These are phyloP conservation scores for Amitus sp. DNA, from an alignment of 2,888 invertebrate genomes.

Conservation along the genomic window DNA sequence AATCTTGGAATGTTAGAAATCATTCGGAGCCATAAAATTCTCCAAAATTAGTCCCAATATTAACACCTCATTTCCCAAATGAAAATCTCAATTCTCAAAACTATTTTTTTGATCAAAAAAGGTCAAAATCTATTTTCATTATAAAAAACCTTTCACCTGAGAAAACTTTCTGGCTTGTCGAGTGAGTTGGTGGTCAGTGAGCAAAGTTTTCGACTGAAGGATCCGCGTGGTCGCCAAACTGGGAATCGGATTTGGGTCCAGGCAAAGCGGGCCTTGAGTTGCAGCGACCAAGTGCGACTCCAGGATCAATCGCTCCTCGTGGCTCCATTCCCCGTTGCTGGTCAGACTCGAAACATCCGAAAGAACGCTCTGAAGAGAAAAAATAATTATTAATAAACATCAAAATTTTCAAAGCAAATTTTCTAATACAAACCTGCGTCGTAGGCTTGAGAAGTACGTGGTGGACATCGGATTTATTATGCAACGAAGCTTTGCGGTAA, in stretches of 20 bases:
- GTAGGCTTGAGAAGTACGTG: slow-evolving; percentile 89
- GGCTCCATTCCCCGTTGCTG: slow-evolving; percentile 71
- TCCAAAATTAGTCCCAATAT: too few species aligned
- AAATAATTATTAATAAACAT: not conserved
- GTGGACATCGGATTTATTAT: slow-evolving; percentile 82
- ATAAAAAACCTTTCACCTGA: slow-evolving; percentile 69
- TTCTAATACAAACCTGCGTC: slow-evolving; percentile 74
- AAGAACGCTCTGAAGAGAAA: slow-evolving; percentile 56
- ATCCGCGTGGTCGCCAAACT: slow-evolving; percentile 80
- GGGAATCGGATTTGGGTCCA: slow-evolving; percentile 88
- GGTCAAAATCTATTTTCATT: too few species aligned
- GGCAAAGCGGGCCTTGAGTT: slow-evolving; percentile 86
- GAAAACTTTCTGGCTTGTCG: slow-evolving; percentile 82
- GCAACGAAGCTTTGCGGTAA: slow-evolving; percentile 83
- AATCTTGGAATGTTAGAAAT: too few species aligned
- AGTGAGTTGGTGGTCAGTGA: slow-evolving; percentile 79
- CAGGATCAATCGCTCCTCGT: slow-evolving; percentile 79
- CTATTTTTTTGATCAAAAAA: too few species aligned
- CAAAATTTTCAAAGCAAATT: not conserved
- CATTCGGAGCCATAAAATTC: too few species aligned
- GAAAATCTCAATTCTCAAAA: too few species aligned
- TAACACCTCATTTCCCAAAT: too few species aligned
- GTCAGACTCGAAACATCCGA: slow-evolving; percentile 62
- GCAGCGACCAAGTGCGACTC: slow-evolving; percentile 89
- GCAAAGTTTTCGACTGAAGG: slow-evolving; percentile 78